phyloP scores from a whole-genome alignment of 2,888 invertebrate species.

The Bimastos eiseni region DNA sequence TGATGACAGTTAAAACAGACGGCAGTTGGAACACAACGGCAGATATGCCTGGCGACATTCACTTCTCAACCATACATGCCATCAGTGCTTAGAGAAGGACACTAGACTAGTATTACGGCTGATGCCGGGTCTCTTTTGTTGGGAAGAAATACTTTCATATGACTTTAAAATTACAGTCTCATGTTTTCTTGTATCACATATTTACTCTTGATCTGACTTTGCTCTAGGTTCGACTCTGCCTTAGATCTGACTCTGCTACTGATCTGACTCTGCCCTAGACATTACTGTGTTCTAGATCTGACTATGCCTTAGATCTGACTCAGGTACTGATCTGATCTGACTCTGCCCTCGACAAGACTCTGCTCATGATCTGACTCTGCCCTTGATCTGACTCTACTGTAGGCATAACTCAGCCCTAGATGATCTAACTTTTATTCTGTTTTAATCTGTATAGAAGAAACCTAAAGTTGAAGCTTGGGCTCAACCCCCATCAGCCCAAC shows the following conservation, averaged over 20 bases:
- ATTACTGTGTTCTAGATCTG: no score
- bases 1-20: no score
- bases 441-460: background rate
- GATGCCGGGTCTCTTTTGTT: background rate
- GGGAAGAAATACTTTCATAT: background rate
- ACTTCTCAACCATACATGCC: no score
- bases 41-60: no score
- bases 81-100: background rate
- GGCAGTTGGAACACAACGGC: no score
- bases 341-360: no score
- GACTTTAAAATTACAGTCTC: background rate
- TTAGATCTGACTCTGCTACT: no score
- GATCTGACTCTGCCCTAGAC: background rate
- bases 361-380: background rate
- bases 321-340: background rate
- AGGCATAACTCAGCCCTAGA: background rate
- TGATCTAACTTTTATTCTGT: background rate
- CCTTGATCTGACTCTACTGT: no score
- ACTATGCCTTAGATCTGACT: no score
- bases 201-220: background rate
- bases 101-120: background rate
- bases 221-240: no score
- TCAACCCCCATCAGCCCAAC: background rate
- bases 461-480: slow-evolving; percentile 6
- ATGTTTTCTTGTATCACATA: background rate